Evolutionary conservation across 2,888 invertebrate species (phyloP).

Genomic region (Xestia ashworthii): DNA sequence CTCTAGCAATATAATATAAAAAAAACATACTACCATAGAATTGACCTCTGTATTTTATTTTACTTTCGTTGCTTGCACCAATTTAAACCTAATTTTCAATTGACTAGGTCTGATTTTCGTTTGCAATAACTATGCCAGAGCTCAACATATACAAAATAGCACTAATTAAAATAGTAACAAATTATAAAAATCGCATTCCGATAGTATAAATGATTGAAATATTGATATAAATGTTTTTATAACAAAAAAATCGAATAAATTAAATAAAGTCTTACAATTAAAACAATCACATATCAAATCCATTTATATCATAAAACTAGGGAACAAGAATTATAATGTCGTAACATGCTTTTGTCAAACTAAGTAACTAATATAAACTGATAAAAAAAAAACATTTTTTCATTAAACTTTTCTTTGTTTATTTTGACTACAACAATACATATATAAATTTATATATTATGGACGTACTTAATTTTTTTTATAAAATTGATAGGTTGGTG

Average conservation of each 20-base stretch:
- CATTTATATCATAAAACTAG: constrained; percentile 60
- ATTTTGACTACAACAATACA: constrained; percentile 52
- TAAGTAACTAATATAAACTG: constrained; percentile 17
- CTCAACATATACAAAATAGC: constrained; percentile 33
- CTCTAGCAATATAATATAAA: constrained; percentile 34
- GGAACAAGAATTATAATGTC: constrained; percentile 51
- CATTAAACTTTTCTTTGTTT: constrained; percentile 21
- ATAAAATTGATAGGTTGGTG: constrained; percentile 39
- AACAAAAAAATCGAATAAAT: constrained; percentile 65
- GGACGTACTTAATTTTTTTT: constrained; percentile 49
- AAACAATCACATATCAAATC: constrained; percentile 70
- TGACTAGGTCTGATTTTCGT: constrained; percentile 46
- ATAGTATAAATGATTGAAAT: constrained; percentile 42
- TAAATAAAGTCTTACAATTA: constrained; percentile 62
- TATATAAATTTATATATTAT: constrained; percentile 40
- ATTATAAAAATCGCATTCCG: constrained; percentile 52
- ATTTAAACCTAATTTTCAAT: constrained; percentile 26
- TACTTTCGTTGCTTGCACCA: constrained; percentile 22
- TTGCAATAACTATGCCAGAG: constrained; percentile 30
- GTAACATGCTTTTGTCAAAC: constrained; percentile 36
- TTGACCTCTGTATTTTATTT: constrained; percentile 5
- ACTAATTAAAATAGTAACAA: constrained; percentile 52
- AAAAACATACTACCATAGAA: not conserved
- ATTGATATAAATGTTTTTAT: constrained; percentile 24
- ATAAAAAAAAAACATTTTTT: constrained; percentile 35